Conservation (phyloP, 1,140 invertebrate genomes). For the Metopolophium dirhodum region DNA sequence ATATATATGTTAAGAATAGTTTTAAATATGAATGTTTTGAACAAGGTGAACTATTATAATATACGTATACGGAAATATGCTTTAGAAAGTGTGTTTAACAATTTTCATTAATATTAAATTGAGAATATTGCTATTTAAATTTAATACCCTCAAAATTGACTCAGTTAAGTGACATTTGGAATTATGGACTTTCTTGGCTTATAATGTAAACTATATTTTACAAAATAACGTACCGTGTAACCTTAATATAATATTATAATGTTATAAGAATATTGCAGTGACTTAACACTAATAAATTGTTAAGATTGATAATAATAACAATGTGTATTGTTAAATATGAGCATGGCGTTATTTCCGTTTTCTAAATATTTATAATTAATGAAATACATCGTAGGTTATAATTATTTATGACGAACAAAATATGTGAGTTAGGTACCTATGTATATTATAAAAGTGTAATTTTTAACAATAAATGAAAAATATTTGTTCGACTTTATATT, state of each 20-base stretch:
- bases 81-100: background rate
- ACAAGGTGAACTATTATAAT: background rate
- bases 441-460: too few relatives aligned
- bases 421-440: too few relatives aligned
- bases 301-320: background rate
- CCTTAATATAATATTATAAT: background rate
- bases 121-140: background rate
- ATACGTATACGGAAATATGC: background rate
- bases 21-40: background rate
- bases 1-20: background rate
- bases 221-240: background rate
- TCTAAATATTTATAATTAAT: background rate
- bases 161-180: background rate
- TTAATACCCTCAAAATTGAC: background rate
- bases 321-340: background rate
- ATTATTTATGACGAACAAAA: background rate
- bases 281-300: background rate
- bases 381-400: background rate
- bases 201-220: background rate
- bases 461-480: background rate
- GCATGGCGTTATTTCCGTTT: background rate
- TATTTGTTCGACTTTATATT: background rate
- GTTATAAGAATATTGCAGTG: background rate
- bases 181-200: background rate
- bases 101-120: background rate